Evolutionary conservation across 2,797 vertebrate genomes (phyloP).

Genomic region (Pipistrellus nathusii): DNA sequence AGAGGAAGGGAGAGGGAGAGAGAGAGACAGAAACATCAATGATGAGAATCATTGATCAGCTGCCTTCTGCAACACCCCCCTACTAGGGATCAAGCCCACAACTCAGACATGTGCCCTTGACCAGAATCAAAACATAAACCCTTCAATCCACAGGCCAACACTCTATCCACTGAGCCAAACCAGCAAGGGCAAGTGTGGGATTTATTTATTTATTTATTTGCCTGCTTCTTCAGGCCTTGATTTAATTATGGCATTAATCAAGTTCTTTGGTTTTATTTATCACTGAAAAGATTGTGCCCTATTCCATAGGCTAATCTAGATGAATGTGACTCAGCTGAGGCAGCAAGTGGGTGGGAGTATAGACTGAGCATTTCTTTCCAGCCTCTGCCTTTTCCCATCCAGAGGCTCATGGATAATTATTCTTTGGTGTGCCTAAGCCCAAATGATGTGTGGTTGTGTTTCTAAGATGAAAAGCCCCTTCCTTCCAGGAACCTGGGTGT

Average conservation of each 20-base stretch:
- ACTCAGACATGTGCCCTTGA: too few species aligned
- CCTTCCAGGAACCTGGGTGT: background rate
- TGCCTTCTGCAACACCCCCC: too few species aligned
- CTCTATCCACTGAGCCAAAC: too few species aligned
- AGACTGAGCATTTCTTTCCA: background rate
- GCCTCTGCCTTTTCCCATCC: background rate
- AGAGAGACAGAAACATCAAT: too few species aligned
- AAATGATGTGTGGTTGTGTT: background rate
- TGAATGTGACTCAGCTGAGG: background rate
- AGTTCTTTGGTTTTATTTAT: slow-evolving; percentile 11
- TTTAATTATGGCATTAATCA: background rate
- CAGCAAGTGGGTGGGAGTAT: background rate
- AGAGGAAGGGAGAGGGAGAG: too few species aligned
- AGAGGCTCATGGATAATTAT: background rate
- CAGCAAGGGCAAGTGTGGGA: too few species aligned
- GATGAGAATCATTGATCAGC: too few species aligned
- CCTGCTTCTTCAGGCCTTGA: background rate
- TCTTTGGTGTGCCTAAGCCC: background rate
- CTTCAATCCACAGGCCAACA: too few species aligned
- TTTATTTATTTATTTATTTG: background rate
- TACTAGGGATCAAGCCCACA: too few species aligned
- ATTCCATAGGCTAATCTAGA: background rate
- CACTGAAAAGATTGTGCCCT: background rate
- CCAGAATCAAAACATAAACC: too few species aligned
- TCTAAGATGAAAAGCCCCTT: background rate